Evolutionary conservation across 2,113 vertebrate genomes (phyloP).

Genomic region (Prietella phreatophila): DNA sequence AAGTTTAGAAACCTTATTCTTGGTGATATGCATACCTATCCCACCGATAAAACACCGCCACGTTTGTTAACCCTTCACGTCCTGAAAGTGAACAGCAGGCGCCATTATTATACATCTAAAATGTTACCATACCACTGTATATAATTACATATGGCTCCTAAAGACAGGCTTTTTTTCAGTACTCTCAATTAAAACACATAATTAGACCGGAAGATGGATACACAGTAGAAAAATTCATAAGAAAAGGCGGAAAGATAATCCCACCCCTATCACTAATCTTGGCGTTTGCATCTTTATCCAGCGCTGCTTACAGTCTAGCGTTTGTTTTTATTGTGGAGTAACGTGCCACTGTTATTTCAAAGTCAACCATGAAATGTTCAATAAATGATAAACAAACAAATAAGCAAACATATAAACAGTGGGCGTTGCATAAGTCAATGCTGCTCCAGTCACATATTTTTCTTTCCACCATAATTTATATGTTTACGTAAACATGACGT

Average conservation of each 20-base stretch:
- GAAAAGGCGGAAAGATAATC: neutral
- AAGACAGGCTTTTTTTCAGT: neutral
- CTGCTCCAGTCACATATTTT: neutral
- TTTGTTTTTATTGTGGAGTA: neutral
- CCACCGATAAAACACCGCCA: neutral
- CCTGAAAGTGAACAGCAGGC: neutral
- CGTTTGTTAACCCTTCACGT: neutral
- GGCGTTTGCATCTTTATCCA: neutral
- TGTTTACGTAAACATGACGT: neutral
- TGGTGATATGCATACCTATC: neutral
- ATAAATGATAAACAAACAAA: neutral
- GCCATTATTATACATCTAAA: neutral
- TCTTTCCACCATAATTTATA: neutral
- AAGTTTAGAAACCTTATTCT: neutral
- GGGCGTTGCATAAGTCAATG: neutral
- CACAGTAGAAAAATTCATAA: neutral
- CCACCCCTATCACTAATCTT: neutral
- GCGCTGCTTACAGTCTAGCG: neutral
- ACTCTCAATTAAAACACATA: neutral
- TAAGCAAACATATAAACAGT: neutral
- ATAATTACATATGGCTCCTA: neutral
- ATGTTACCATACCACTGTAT: neutral
- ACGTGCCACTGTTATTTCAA: neutral
- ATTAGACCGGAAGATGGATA: neutral
- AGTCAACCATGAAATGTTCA: neutral